These are phyloP conservation scores for Hemithea aestivaria DNA, from an alignment of 2,888 invertebrate species.

Conservation along the genomic window DNA sequence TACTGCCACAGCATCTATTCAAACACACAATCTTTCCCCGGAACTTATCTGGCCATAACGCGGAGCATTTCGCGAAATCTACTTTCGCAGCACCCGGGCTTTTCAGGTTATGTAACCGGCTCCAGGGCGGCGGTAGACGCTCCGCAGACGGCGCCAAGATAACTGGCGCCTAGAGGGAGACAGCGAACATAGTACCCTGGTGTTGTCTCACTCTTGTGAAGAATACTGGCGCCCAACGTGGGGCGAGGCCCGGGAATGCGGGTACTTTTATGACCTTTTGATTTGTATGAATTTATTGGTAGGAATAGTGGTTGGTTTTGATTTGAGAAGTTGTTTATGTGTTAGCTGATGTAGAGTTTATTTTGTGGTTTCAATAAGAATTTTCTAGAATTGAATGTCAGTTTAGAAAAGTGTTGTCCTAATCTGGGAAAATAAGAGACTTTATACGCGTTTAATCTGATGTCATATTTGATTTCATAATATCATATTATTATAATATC, in stretches of 20 bases:
- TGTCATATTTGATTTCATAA: too few species aligned
- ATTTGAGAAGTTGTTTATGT: conserved; percentile 5
- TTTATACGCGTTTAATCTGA: too few species aligned
- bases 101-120: conserved; percentile 61
- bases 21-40: too few species aligned
- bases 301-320: conserved; percentile 19
- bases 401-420: too few species aligned
- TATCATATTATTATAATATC: too few species aligned
- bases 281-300: conserved; percentile 56
- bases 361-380: too few species aligned
- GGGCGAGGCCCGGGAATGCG: conserved; percentile 27
- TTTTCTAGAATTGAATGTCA: too few species aligned
- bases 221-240: conserved; percentile 54
- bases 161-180: conserved; percentile 72
- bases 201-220: conserved; percentile 36
- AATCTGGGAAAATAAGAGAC: too few species aligned
- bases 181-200: conserved; percentile 23
- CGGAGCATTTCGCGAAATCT: conserved; percentile 21
- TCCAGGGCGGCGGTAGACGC: conserved; percentile 58
- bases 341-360: too few species aligned
- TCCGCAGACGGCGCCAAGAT: conserved; percentile 72
- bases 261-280: conserved; percentile 47
- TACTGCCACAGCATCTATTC: too few species aligned
- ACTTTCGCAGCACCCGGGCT: conserved; percentile 19
- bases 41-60: too few species aligned